These are phyloP conservation scores for Chrysomallon squamiferum DNA, from an alignment of 1,140 invertebrate genomes.

Conservation along the genomic window DNA sequence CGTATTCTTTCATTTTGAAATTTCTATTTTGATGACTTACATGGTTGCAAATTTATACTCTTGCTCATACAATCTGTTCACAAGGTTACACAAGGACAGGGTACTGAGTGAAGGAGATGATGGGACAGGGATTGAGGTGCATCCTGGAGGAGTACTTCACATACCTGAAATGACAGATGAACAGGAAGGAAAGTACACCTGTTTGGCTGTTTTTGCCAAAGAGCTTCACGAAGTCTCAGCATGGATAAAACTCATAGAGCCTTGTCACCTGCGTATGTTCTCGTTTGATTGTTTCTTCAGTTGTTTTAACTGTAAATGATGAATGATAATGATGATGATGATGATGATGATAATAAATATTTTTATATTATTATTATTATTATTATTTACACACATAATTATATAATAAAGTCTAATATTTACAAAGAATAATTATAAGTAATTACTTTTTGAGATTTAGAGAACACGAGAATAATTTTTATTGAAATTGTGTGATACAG, in stretches of 20 bases:
- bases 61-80: too few relatives aligned
- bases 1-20: too few relatives aligned
- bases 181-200: constrained; percentile 32
- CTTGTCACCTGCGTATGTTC: constrained; percentile 25
- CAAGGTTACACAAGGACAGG: constrained; percentile 26
- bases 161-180: constrained; percentile 26
- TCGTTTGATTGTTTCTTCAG: background rate
- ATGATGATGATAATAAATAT: too few relatives aligned
- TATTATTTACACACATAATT: background rate
- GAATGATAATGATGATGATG: too few relatives aligned
- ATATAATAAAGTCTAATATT: too few relatives aligned
- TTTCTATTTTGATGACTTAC: too few relatives aligned
- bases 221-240: constrained; percentile 22
- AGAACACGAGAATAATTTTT: too few relatives aligned
- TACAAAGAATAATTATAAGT: too few relatives aligned
- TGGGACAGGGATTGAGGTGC: constrained; percentile 25
- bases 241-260: constrained; percentile 26
- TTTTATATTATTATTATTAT: background rate
- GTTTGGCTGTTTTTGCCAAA: constrained; percentile 18
- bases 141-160: constrained; percentile 29
- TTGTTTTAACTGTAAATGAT: background rate
- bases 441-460: too few relatives aligned
- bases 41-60: too few relatives aligned
- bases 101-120: constrained; percentile 22
- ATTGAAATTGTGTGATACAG: too few relatives aligned